Base-by-base conservation (phyloP, 2,888 invertebrate genomes). In the Galeruca laticollis region DNA sequence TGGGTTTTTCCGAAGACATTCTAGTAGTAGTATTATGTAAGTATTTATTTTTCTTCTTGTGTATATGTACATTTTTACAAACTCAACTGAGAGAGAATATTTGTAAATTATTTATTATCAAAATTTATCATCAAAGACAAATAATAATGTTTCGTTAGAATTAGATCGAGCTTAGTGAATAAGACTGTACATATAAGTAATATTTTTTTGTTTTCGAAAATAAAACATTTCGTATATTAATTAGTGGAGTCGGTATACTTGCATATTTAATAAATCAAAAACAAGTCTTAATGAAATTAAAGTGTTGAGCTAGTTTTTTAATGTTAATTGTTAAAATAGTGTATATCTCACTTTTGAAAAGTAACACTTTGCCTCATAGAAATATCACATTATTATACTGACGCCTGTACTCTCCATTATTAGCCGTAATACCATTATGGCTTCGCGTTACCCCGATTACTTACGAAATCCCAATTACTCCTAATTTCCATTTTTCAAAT, bases 141-240 rank as follows among this genome's bases (percentile, higher is more conserved):
- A 77, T 78, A 79, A 77, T 78, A 79, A 77, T 57, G 70, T 71
- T 73, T 72, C 66, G 68, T 75, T 79, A 77, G 76, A 68, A 52
- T 78, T 78, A 78, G 77, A 76, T 68, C 73, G 79, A 81, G 79
- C 79, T 80, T 82, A 81, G 81, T 63, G 70, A 68, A 76, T 79
- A 81, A 79, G 81, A 80, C 80, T 82, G 82, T 82, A 82, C 70
- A 81, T 80, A 80, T 73, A 76, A 59, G 57, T 70, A 68, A 63
- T 74, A 71, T 75, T 77, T 78, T 79, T 76, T 75, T 77, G 78
- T 79, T 76, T 72, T 77, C 72, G 70, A 68, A 63, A 75, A 68
- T 62, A 73, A 72, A 72, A 73, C 10, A 33, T 18, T 61, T 37
- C 21, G 43, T 26, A 43, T 54, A 18, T 37, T 40, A 26, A 40